Evolutionary conservation across 2,113 vertebrate species (phyloP), one percentile per base, ranked within the genome.

Genomic region (Perca fluviatilis): DNA sequence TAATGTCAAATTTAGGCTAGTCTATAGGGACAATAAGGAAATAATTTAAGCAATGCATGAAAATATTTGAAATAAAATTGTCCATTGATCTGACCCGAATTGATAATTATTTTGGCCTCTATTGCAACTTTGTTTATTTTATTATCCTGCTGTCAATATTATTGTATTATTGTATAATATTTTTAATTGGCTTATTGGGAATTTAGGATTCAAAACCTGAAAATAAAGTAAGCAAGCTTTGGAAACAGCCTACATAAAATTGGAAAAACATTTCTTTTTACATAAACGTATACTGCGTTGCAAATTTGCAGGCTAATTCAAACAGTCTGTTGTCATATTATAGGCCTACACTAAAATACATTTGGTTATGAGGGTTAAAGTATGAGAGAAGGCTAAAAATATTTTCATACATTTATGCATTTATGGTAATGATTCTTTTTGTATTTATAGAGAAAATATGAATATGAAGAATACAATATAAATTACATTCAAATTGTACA

Each of bases 301-400:
- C 4, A 51, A 5, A 56, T 47, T 57, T 79, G 5, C 10, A 43
- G 40, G 40, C 40, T 12, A 57, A 73, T 3, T 23, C 1, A 51
- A 80, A 64, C 18, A 21, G 25, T 11, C n/a, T 76, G 18, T n/a
- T 71, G 2, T 13, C 6, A 53, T 74, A 71, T 46, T 54, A 33
- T 6, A 11, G 3, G 36, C 63, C 14, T 25, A 51, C 25, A 36
- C 10, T 27, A 8, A 47, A 33, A 43, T 21, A 56, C 5, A 27
- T n/a, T 12, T 21, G 6, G 0, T 66, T 60, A 47, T 60, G 10
- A 12, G 5, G 0, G 30, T 30, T 30, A 30, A 30, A 27, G 3
- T 60, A 47, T 60, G 10, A 12, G 5, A n/a, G n/a, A 40, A 66
- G 16, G 1, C 40, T 50, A 23, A 23, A 65, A 16, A 47, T 0